Evolutionary conservation across 1,140 invertebrate genomes (phyloP).

Genomic region (Globodera rostochiensis): DNA sequence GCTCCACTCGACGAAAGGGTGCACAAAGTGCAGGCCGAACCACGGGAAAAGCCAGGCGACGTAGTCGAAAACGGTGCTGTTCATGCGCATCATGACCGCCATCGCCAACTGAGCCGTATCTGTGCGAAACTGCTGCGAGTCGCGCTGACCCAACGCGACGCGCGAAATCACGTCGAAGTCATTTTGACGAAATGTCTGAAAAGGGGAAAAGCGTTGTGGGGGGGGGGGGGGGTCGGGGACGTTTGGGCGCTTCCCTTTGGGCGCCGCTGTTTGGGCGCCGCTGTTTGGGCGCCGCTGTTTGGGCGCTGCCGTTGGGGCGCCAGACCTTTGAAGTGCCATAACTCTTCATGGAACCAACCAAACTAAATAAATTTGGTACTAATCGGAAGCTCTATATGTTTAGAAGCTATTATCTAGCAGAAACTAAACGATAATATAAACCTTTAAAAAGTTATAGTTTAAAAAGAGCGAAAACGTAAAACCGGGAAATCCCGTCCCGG

Average conservation of each 20-base stretch:
- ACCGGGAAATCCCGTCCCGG: too few relatives aligned
- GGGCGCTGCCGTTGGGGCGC: too few relatives aligned
- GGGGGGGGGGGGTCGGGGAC: neutral
- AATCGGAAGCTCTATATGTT: too few relatives aligned
- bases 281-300: too few relatives aligned
- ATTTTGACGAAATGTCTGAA: conserved; percentile 52
- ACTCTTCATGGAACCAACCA: neutral
- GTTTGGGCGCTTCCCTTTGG: neutral
- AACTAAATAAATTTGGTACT: neutral
- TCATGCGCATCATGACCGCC: neutral
- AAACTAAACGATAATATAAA: too few relatives aligned
- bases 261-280: too few relatives aligned
- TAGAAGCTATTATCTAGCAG: too few relatives aligned
- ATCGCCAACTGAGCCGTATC: conserved; percentile 11
- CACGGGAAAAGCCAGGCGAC: conserved; percentile 20
- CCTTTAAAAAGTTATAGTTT: too few relatives aligned
- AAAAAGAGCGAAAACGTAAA: too few relatives aligned
- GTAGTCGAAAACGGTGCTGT: conserved; percentile 23
- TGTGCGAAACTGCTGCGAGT: conserved; percentile 46
- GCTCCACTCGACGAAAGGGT: neutral
- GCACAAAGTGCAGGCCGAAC: neutral
- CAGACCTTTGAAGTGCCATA: too few relatives aligned
- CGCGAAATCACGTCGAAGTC: conserved; percentile 53
- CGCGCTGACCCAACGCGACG: conserved; percentile 55
- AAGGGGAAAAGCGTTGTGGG: conserved; percentile 4